Conservation (phyloP, 2,113 vertebrate species). For the Lophotis ruficrista region DNA sequence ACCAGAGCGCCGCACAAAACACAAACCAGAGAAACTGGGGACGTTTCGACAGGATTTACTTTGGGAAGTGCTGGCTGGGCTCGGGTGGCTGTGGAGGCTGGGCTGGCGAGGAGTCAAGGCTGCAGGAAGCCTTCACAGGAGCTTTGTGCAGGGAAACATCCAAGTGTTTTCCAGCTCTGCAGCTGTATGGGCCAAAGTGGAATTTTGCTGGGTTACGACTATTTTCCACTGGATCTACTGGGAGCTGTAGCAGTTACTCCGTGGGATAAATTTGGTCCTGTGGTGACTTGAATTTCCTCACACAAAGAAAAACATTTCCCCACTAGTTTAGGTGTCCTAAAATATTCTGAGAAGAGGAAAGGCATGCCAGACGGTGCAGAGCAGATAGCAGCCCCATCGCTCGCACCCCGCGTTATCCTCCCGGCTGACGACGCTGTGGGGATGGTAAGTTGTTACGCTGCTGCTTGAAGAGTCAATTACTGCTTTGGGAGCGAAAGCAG, state of each 20-base stretch:
- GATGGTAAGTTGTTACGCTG: neutral
- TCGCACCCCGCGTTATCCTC: neutral
- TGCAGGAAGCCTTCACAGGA: slow-evolving; percentile 15
- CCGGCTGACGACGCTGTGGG: neutral
- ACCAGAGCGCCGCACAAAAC: neutral
- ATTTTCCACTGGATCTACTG: slow-evolving; percentile 22
- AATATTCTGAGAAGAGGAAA: neutral
- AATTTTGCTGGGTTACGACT: neutral
- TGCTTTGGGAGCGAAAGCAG: neutral
- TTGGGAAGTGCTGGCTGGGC: neutral
- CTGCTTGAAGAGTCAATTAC: neutral
- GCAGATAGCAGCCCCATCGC: neutral
- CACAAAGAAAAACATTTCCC: neutral
- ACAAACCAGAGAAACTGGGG: neutral
- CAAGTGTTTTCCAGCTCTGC: neutral
- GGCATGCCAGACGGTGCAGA: neutral
- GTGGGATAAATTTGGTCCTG: neutral
- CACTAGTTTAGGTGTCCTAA: neutral
- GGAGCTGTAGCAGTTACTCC: neutral
- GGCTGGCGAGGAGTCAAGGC: neutral
- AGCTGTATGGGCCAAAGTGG: neutral
- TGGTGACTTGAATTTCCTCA: neutral
- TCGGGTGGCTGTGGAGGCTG: neutral
- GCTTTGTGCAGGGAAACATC: neutral
- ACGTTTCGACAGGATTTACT: slow-evolving; percentile 14